Percentiles rank a stretch among this genome's conserved stretches.
Evolutionary conservation across 2,888 invertebrate genomes (phyloP).

Genomic region (Phymatocera aterrima): DNA sequence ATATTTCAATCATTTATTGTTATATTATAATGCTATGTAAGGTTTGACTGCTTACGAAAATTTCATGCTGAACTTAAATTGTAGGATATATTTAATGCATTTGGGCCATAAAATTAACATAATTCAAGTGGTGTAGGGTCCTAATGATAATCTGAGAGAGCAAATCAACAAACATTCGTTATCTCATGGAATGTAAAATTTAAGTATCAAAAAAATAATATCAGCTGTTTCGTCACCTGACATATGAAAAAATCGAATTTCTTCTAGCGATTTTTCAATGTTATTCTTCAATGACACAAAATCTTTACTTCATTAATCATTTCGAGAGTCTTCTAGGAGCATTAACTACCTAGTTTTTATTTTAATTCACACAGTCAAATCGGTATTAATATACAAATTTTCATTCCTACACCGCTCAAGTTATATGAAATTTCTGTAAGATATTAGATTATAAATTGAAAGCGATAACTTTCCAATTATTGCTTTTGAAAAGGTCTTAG

Average conservation of each 20-base stretch:
- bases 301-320: too few species aligned
- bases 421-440: background rate
- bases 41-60: constrained; percentile 49
- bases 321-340: too few species aligned
- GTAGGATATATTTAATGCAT: constrained; percentile 19
- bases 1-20: constrained; percentile 51
- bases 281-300: too few species aligned
- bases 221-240: too few species aligned
- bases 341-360: background rate
- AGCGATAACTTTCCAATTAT: too few species aligned
- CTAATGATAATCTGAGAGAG: background rate
- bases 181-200: background rate
- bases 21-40: too few species aligned
- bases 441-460: constrained; percentile 5
- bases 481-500: background rate
- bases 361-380: background rate
- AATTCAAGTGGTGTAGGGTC: constrained; percentile 33
- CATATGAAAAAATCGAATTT: too few species aligned
- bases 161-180: constrained; percentile 6
- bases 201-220: background rate
- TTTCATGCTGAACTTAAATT: constrained; percentile 46
- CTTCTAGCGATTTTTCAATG: too few species aligned
- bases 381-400: background rate
- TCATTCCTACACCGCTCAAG: constrained; percentile 10
- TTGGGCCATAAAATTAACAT: background rate